These are phyloP conservation scores for Lichenostomus cassidix DNA, from an alignment of 2,113 vertebrate species.

Conservation along the genomic window DNA sequence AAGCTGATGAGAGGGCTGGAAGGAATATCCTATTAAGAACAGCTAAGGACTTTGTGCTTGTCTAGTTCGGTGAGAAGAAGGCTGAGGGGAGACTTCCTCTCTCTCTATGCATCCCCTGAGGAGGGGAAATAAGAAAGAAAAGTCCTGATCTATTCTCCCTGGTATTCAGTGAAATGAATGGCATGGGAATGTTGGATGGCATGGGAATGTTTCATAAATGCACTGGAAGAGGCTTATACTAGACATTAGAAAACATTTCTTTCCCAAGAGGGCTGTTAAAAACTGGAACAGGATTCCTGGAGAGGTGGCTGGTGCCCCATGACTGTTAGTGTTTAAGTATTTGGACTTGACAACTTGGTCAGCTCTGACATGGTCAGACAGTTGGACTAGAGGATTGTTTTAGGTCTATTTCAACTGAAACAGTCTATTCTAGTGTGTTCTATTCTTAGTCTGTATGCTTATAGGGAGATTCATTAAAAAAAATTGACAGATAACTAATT, in stretches of 20 bases:
- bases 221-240: neutral
- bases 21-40: neutral
- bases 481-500: neutral
- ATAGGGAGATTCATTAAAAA: neutral
- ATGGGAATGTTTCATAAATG: neutral
- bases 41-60: neutral
- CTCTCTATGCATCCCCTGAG: neutral
- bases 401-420: neutral
- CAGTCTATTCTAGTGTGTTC: neutral
- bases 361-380: neutral
- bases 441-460: neutral
- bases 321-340: neutral
- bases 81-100: neutral
- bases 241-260: neutral
- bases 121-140: neutral
- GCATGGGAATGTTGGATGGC: fast-evolving
- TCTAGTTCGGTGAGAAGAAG: neutral
- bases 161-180: no score
- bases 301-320: neutral
- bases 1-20: neutral
- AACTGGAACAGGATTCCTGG: neutral
- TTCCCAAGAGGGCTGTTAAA: neutral
- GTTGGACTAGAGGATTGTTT: neutral
- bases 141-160: neutral
- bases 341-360: neutral